A percentile compares a stretch with the other conserved stretches of the same genome.
These are phyloP conservation scores for Dendrolimus punctatus DNA, from an alignment of 1,140 invertebrate species.

Conservation along the genomic window DNA sequence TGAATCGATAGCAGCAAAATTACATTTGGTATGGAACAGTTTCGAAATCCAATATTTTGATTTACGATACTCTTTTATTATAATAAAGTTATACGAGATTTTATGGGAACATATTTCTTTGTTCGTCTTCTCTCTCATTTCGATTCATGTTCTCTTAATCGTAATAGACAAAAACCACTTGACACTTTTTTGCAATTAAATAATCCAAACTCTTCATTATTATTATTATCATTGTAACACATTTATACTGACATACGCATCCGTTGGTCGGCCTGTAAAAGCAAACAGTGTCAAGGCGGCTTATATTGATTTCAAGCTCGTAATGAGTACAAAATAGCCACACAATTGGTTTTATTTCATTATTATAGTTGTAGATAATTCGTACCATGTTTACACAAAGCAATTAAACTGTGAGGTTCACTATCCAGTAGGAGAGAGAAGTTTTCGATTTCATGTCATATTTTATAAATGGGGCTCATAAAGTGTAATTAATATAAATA, in stretches of 20 bases:
- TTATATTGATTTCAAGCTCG: conserved; percentile 44
- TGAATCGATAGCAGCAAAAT: too few species aligned
- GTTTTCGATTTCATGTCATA: too few species aligned
- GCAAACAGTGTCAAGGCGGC: conserved; percentile 49
- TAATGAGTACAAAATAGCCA: conserved; percentile 33
- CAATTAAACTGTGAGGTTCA: background rate
- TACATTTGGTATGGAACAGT: background rate
- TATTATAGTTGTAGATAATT: conserved; percentile 9
- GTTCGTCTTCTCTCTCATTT: too few species aligned
- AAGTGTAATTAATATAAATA: too few species aligned
- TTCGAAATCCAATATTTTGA: background rate
- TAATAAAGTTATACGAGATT: background rate
- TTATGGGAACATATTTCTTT: background rate
- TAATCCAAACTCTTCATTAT: conserved; percentile 20
- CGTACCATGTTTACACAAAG: background rate
- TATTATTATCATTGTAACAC: conserved; percentile 27
- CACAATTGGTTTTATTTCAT: conserved; percentile 25
- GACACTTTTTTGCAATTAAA: too few species aligned
- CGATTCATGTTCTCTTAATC: too few species aligned
- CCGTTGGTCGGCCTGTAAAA: conserved; percentile 33
- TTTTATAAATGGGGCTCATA: too few species aligned
- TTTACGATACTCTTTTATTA: too few species aligned
- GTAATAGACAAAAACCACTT: too few species aligned
- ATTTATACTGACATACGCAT: conserved; percentile 31
- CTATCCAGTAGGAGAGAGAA: too few species aligned